Evolutionary conservation across 23 tunicate genomes (phyloP), one percentile per base, ranked within the genome.

Genomic region (Trididemnum nubilum): DNA sequence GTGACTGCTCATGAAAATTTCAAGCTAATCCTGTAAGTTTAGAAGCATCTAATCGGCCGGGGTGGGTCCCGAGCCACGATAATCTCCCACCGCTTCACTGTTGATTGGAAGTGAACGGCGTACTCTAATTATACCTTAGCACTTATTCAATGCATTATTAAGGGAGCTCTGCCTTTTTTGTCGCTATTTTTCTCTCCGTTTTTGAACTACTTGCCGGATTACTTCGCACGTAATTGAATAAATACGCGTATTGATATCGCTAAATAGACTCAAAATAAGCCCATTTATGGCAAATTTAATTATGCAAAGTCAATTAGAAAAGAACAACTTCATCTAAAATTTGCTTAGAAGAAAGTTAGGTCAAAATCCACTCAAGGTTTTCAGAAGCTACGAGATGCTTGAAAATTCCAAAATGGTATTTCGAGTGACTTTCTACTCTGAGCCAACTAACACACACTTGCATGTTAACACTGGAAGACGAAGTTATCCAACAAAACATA

Each of bases 1-100:
- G 9, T 44, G 15, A 44, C 1, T 36, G 1, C 74, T 80, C 84
- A 80, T 80, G 51, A 80, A 80, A 80, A 1, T 64, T 80, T 80
- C 61, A 80, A 34, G 84, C 40, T 80, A 80, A 80, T 80, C 84
- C 71, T 35, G 84, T 78, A 78, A 78, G 49, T 33, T 78, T 78
- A 78, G 65, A 78, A 36, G 82, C 65, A 30, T 38, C 63, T 78
- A 78, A 78, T 60, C 82, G 70, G 71, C 35, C 71, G 44, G 44
- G 44, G 37, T n/a, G 54, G 15, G 54, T 7, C 12, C 54, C 54
- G 54, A 7, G 9, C 54, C 54, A 44, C 54, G 54, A 44, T 44
- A 7, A 44, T 44, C 54, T 44, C 12, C 54, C 54, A 15, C 54
- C 54, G 9, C 15, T 15, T 44, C 54, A 7, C 54, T 7, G 25